Percentiles rank a stretch among this genome's conserved stretches.
Evolutionary conservation across 2,797 vertebrate species (phyloP).

Genomic region (Craterocephalus amniculus): DNA sequence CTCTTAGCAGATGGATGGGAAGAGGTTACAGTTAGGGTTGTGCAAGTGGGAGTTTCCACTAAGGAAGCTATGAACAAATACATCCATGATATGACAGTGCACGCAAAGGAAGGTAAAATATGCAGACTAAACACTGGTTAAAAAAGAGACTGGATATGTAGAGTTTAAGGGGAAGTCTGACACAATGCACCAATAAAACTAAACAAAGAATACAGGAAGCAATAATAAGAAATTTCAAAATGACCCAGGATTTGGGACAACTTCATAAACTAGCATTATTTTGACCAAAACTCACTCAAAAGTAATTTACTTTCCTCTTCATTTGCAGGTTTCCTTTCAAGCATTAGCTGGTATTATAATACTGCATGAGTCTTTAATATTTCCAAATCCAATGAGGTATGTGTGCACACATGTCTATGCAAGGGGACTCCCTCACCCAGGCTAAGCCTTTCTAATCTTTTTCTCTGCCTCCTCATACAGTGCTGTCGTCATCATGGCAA

Average conservation of each 20-base stretch:
- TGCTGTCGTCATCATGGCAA: conserved; percentile 62
- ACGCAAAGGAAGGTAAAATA: conserved; percentile 37
- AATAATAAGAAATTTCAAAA: conserved; percentile 8
- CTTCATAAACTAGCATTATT: background rate
- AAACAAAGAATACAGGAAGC: conserved; percentile 11
- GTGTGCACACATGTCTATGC: conserved; percentile 18
- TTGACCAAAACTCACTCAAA: conserved; percentile 1
- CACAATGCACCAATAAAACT: conserved; percentile 19
- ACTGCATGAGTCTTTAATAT: conserved; percentile 43
- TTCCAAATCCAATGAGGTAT: conserved; percentile 54
- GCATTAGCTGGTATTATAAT: conserved; percentile 42
- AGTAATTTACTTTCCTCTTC: conserved; percentile 24
- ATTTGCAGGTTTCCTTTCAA: conserved; percentile 24
- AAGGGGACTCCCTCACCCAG: conserved; percentile 66
- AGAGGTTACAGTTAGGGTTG: conserved; percentile 42
- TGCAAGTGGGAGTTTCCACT: conserved; percentile 64
- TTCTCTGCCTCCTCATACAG: conserved; percentile 56
- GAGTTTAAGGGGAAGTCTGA: conserved; percentile 27
- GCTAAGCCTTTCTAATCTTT: conserved; percentile 69
- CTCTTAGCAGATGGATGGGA: conserved; percentile 65
- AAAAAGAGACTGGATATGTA: conserved; percentile 28
- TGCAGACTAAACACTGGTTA: conserved; percentile 51
- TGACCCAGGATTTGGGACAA: conserved; percentile 3
- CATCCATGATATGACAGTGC: conserved; percentile 43
- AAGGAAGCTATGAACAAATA: conserved; percentile 54